Conservation (phyloP, 2,113 vertebrate species). For the Orycteropus afer region DNA sequence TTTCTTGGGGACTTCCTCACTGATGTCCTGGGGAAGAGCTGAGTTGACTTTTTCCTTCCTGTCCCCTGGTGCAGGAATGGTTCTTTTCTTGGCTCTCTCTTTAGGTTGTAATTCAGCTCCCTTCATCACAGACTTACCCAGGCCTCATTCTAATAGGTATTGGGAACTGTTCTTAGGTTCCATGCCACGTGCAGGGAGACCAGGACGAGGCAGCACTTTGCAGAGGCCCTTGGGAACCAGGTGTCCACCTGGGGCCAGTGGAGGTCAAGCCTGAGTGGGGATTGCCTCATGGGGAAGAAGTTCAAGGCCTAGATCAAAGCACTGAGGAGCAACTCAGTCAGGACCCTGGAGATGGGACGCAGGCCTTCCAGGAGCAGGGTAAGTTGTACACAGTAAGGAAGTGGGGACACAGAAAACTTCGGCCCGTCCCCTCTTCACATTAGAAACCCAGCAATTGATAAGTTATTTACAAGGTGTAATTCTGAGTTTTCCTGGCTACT, state of each 20-base stretch:
- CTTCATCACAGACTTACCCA: neutral
- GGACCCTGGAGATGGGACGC: conserved; percentile 48
- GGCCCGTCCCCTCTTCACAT: neutral
- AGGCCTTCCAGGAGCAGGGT: conserved; percentile 76
- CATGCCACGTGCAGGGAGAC: conserved; percentile 54
- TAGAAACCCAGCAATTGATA: neutral
- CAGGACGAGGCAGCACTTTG: conserved; percentile 62
- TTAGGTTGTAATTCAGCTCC: neutral
- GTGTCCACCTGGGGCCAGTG: conserved; percentile 64
- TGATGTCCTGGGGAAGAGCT: neutral
- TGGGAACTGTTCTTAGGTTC: conserved; percentile 70
- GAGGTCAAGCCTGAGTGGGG: conserved; percentile 80
- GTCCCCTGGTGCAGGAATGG: neutral
- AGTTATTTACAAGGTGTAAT: neutral
- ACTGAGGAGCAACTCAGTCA: conserved; percentile 55
- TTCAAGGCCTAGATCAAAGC: conserved; percentile 58
- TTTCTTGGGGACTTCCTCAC: neutral
- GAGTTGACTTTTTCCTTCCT: neutral
- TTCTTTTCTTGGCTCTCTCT: conserved; percentile 1
- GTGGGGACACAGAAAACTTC: neutral
- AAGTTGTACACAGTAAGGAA: conserved; percentile 26
- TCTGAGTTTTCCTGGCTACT: neutral
- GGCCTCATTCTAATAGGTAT: conserved; percentile 49
- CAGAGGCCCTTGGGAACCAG: conserved; percentile 69
- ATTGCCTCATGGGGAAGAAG: conserved; percentile 56